phyloP scores from a whole-genome alignment of 2,888 invertebrate genomes.

The Limnephilus auricula region DNA sequence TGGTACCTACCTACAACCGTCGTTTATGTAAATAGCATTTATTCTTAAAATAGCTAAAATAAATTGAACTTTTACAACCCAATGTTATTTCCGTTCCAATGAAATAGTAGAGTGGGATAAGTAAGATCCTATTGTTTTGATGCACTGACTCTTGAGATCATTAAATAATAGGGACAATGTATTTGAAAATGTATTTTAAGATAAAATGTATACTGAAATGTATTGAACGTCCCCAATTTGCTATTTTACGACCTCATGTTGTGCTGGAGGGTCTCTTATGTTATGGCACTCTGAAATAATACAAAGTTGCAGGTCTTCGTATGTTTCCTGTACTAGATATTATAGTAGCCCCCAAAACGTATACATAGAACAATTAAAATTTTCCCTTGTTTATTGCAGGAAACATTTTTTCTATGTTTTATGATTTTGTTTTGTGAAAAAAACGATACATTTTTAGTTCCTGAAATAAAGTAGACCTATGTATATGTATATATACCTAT shows the following conservation, averaged over 20 bases:
- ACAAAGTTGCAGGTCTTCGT: slow-evolving; percentile 16
- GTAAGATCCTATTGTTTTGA: slow-evolving; percentile 22
- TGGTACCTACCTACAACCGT: neutral
- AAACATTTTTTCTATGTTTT: too few species aligned
- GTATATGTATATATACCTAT: too few species aligned
- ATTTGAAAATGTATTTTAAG: neutral
- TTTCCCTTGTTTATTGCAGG: too few species aligned
- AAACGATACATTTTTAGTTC: too few species aligned
- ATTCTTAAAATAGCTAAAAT: neutral
- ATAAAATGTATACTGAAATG: slow-evolving; percentile 12
- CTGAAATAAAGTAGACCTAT: too few species aligned
- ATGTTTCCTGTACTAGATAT: neutral
- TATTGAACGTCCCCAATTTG: slow-evolving; percentile 28
- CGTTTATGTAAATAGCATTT: neutral
- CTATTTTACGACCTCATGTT: slow-evolving; percentile 25
- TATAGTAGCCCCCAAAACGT: neutral
- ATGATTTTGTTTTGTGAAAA: too few species aligned
- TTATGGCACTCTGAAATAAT: slow-evolving; percentile 6
- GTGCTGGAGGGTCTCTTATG: slow-evolving; percentile 9
- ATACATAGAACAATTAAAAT: too few species aligned
- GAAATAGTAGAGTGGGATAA: neutral
- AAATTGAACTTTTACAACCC: neutral
- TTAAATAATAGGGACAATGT: slow-evolving; percentile 28
- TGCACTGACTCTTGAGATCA: slow-evolving; percentile 21
- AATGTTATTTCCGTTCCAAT: neutral